phyloP scores from a whole-genome alignment of 2,888 invertebrate species.

The Alviniconcha strummeri region DNA sequence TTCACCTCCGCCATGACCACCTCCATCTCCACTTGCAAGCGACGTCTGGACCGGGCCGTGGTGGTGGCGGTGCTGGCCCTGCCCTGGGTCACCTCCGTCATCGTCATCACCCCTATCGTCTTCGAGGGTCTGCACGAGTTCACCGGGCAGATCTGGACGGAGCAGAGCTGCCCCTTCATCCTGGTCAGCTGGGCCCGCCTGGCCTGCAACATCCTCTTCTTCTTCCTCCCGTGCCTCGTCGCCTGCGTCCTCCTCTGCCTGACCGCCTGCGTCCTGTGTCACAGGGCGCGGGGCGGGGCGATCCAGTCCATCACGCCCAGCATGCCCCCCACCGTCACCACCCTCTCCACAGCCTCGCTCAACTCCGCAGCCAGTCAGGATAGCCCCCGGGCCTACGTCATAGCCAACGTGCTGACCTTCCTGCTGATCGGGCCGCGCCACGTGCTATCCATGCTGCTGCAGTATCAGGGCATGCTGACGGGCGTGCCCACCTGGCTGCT shows the following conservation, averaged over 20 bases:
- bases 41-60: constrained; percentile 5
- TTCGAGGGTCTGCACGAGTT: constrained; percentile 2
- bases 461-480: background rate
- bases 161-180: background rate
- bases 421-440: background rate
- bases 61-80: background rate
- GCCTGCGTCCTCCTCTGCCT: background rate
- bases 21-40: background rate
- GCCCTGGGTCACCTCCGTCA: constrained; percentile 4
- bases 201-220: background rate
- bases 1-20: background rate
- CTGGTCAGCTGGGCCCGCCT: background rate
- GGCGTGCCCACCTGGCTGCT: background rate
- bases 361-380: background rate
- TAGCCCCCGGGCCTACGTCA: background rate
- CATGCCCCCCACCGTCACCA: background rate
- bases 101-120: background rate
- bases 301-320: background rate
- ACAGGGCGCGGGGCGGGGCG: background rate
- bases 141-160: background rate
- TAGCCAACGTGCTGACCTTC: background rate
- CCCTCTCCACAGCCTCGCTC: background rate
- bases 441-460: background rate
- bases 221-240: background rate
- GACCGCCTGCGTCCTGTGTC: background rate